Evolutionary conservation across 1,140 invertebrate genomes (phyloP).

Genomic region (Teleopsis dalmanni): DNA sequence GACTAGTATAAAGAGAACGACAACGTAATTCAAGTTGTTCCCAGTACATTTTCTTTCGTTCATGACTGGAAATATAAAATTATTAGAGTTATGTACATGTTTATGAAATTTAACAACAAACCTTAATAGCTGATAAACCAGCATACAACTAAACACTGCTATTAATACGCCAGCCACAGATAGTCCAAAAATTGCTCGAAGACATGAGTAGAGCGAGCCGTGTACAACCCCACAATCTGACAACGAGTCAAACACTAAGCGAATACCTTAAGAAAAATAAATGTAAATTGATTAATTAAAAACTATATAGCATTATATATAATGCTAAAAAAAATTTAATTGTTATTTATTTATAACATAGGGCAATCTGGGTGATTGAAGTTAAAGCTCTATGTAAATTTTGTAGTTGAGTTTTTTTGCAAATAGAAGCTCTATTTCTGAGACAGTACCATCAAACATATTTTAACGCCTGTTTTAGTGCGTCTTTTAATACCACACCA

Average conservation of each 20-base stretch:
- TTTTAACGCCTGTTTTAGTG: no score
- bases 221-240: conserved; percentile 81
- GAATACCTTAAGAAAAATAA: conserved; percentile 43
- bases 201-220: conserved; percentile 75
- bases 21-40: conserved; percentile 78
- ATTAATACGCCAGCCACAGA: conserved; percentile 82
- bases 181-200: conserved; percentile 78
- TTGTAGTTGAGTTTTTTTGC: no score
- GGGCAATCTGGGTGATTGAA: not conserved
- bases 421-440: no score
- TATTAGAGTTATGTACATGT: not conserved
- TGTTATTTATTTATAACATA: not conserved
- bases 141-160: conserved; percentile 86
- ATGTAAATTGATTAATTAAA: not conserved
- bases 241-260: conserved; percentile 72
- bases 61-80: conserved; percentile 56
- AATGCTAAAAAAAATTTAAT: not conserved
- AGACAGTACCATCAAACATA: no score
- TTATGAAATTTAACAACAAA: conserved; percentile 25
- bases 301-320: not conserved
- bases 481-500: no score
- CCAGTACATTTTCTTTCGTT: conserved; percentile 91
- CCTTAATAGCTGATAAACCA: conserved; percentile 80
- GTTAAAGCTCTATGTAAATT: not conserved
- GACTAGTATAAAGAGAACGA: conserved; percentile 64